Percentiles rank a stretch among this genome's conserved stretches.
phyloP scores from a whole-genome alignment of 1,140 invertebrate genomes.

The Drosophila sturtevanti region DNA sequence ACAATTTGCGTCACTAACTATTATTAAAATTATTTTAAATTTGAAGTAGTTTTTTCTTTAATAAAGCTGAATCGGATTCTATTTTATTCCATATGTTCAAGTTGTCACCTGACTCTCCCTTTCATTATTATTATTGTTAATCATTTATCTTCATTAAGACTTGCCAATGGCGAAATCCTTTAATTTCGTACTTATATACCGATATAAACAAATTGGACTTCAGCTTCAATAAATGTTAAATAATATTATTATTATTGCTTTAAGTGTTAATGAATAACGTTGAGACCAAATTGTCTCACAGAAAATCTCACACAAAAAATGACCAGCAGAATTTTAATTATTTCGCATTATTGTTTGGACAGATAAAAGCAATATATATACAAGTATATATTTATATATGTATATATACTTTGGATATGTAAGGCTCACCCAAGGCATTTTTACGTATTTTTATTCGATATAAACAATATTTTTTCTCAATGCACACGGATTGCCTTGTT shows the following conservation, averaged over 20 bases:
- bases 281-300: constrained; percentile 18
- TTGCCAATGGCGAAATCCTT: not conserved
- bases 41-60: no score
- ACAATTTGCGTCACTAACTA: no score
- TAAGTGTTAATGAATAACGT: constrained; percentile 30
- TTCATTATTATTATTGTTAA: not conserved
- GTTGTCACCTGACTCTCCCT: not conserved
- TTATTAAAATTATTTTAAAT: no score
- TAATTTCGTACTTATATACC: not conserved
- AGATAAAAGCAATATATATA: not conserved
- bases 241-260: constrained; percentile 19
- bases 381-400: constrained; percentile 8
- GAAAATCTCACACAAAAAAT: constrained; percentile 14
- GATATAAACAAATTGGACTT: constrained; percentile 5
- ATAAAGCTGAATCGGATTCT: not conserved
- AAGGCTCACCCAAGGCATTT: constrained; percentile 13
- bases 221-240: constrained; percentile 7
- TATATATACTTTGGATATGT: not conserved
- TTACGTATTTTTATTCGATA: constrained; percentile 27
- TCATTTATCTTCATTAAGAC: not conserved
- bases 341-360: constrained; percentile 44
- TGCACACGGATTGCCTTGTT: constrained; percentile 44
- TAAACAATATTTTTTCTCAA: constrained; percentile 30
- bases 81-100: not conserved
- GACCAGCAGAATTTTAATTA: constrained; percentile 56